phyloP scores from a whole-genome alignment of 2,797 vertebrate genomes.

The Scleropages formosus region DNA sequence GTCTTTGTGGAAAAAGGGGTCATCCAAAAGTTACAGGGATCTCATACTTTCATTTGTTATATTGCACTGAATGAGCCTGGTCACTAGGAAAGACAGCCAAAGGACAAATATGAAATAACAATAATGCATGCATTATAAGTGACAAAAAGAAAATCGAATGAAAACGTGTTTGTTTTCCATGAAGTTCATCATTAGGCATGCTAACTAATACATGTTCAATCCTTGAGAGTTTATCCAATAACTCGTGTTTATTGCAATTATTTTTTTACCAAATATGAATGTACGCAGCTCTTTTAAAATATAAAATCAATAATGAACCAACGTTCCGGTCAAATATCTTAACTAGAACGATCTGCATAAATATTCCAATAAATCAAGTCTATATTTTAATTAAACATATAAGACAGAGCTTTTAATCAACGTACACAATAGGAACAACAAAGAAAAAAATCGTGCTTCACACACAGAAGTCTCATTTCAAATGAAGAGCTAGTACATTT shows the following conservation, averaged over 20 bases:
- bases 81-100: slow-evolving; percentile 68
- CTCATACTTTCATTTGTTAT: slow-evolving; percentile 76
- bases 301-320: not conserved
- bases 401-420: too few species aligned
- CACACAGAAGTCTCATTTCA: too few species aligned
- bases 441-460: not conserved
- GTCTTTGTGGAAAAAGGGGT: slow-evolving; percentile 94
- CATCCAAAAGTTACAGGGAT: slow-evolving; percentile 97
- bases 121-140: slow-evolving; percentile 23
- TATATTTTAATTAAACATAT: too few species aligned
- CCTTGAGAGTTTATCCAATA: slow-evolving; percentile 4
- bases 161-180: not conserved
- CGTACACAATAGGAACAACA: not conserved
- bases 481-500: too few species aligned
- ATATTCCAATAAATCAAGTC: too few species aligned
- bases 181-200: not conserved
- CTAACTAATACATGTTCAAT: slow-evolving; percentile 2
- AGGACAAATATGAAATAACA: slow-evolving; percentile 59
- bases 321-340: too few species aligned
- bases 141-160: slow-evolving; percentile 17
- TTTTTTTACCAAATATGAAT: not conserved
- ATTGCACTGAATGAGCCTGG: slow-evolving; percentile 60
- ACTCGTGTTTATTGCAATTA: not conserved
- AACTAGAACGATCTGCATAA: too few species aligned
- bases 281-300: too few species aligned